Evolutionary conservation across 1,140 invertebrate species (phyloP).

Genomic region (Eumaeus atala): DNA sequence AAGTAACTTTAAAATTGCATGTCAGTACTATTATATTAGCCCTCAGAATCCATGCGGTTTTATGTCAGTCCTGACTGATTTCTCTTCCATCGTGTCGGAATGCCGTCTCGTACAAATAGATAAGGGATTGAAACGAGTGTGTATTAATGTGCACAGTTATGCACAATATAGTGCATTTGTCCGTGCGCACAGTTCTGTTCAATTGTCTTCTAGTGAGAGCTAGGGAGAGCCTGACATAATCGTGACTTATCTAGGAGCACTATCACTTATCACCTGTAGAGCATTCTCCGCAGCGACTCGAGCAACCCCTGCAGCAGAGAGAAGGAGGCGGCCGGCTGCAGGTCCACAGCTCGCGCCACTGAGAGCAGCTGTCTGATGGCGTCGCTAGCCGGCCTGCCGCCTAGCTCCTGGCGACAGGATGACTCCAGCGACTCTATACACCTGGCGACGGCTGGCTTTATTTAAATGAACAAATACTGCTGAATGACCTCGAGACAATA

Average conservation of each 20-base stretch:
- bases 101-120: too few relatives aligned
- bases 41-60: too few relatives aligned
- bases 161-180: too few relatives aligned
- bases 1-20: too few relatives aligned
- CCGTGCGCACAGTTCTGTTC: too few relatives aligned
- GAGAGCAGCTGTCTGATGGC: slow-evolving; percentile 88
- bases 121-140: too few relatives aligned
- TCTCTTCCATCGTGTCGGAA: too few relatives aligned
- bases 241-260: not conserved
- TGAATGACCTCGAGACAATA: not conserved
- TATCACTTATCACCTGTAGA: slow-evolving; percentile 65
- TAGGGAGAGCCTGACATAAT: too few relatives aligned
- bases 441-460: slow-evolving; percentile 27
- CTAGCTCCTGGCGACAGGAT: slow-evolving; percentile 36
- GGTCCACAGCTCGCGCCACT: slow-evolving; percentile 86
- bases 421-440: slow-evolving; percentile 58
- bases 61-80: too few relatives aligned
- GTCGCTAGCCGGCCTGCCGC: slow-evolving; percentile 79
- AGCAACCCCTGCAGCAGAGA: slow-evolving; percentile 84
- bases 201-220: too few relatives aligned
- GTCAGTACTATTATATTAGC: too few relatives aligned
- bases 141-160: too few relatives aligned
- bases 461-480: not conserved
- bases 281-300: slow-evolving; percentile 84
- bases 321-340: slow-evolving; percentile 85